Base-by-base conservation (phyloP, 2,797 vertebrate genomes). In the Myotis myotis region DNA sequence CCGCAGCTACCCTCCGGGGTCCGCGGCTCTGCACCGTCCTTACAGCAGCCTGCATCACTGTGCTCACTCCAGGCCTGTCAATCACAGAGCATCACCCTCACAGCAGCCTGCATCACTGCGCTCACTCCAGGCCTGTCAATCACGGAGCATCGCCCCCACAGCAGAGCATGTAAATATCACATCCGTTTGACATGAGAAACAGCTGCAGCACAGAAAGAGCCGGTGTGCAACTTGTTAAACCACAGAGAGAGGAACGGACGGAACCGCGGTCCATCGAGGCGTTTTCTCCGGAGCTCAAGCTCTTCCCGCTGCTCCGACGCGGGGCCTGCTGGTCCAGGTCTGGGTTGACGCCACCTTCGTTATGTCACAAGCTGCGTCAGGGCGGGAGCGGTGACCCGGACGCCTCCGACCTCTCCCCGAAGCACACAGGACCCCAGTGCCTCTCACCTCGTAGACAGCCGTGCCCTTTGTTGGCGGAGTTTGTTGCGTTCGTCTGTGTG, bases 191-290 rank as follows among this genome's bases (percentile, higher is more conserved):
- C 11, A 1, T 8, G 41, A 36, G 3, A 23, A 30, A 38, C 22
- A 1, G 0, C 80, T 8, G 16, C 38, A n/a, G 62, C 36, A 4
- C 5, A 47, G 19, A 53, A 60, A 38, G 30, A 53, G 30, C 0
- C 23, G 22, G 16, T 2, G 1, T 30, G 30, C 36, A 17, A 2
- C 68, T 25, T 36, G 13, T 30, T 60, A n/a, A 33, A 49, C 22
- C 47, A 17, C 16, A 4, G 53, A 3, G 79, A 0, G 1, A 47
- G 28, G 12, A 12, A 7, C 38, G 1, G 1, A 53, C 51, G 2
- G 28, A 3, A 3, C 23, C 23, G 16, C 57, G 28, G 7, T 20
- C 55, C 36, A 19, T 16, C 6, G 2, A 51, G 6, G 51, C 1
- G 38, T 49, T 72, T 64, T 10, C 28, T 25, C 22, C 33, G 10